Percentiles rank a stretch among this genome's conserved stretches.
phyloP scores from a whole-genome alignment of 2,888 invertebrate genomes.

The Colostygia pectinataria region DNA sequence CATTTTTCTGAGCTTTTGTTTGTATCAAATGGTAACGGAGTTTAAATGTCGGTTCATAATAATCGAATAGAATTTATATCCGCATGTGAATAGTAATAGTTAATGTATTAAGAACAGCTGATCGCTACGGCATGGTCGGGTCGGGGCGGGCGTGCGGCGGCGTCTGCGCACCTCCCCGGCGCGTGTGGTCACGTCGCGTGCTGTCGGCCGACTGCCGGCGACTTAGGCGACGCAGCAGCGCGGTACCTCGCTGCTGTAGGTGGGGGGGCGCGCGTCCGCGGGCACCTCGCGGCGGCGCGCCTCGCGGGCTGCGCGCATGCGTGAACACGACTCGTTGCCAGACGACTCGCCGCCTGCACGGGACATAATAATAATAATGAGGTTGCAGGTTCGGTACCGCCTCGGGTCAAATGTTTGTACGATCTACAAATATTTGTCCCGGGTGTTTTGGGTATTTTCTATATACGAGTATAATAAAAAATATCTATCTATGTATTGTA shows the following conservation, averaged over 20 bases:
- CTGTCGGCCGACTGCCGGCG: background rate
- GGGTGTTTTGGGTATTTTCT: too few species aligned
- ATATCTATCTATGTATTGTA: too few species aligned
- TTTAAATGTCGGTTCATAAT: too few species aligned
- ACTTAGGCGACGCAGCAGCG: constrained; percentile 64
- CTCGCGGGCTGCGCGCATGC: constrained; percentile 73
- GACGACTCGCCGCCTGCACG: constrained; percentile 67
- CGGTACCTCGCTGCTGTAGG: constrained; percentile 80
- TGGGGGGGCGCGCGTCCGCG: constrained; percentile 64
- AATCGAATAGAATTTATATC: background rate
- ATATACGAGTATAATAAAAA: too few species aligned
- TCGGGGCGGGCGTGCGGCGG: constrained; percentile 18
- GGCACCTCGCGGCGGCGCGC: constrained; percentile 73
- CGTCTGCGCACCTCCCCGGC: constrained; percentile 44
- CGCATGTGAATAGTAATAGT: background rate
- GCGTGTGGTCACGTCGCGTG: background rate
- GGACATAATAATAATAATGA: constrained; percentile 1
- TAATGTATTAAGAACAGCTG: constrained; percentile 4
- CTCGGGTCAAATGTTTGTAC: too few species aligned
- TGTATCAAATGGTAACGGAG: too few species aligned
- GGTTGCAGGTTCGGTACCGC: too few species aligned
- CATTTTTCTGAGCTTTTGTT: too few species aligned
- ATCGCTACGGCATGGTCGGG: background rate
- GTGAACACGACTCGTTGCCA: constrained; percentile 73
- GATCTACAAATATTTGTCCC: too few species aligned